Conservation (phyloP, 2,797 vertebrate genomes). For the Aselliscus stoliczkanus region DNA sequence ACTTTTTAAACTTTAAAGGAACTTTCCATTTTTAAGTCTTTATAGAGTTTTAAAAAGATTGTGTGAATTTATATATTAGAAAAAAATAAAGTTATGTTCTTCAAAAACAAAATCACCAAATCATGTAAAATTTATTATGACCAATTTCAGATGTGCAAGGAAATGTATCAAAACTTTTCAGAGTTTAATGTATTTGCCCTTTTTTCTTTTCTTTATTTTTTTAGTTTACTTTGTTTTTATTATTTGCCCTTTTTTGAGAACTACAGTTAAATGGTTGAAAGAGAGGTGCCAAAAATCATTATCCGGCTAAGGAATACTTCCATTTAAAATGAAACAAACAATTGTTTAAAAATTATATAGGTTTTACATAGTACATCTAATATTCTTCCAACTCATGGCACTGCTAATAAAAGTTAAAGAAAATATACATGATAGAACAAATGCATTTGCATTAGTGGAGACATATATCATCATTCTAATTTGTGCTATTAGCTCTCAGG, state of each 20-base stretch:
- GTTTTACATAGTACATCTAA: neutral
- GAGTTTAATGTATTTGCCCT: neutral
- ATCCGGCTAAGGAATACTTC: neutral
- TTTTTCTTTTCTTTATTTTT: neutral
- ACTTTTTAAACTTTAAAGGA: neutral
- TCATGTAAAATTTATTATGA: neutral
- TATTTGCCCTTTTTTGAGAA: neutral
- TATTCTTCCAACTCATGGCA: neutral
- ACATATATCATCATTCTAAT: neutral
- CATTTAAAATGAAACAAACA: neutral
- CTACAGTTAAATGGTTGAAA: neutral
- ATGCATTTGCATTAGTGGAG: neutral
- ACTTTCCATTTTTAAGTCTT: neutral
- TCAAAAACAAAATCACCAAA: neutral
- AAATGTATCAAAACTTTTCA: neutral
- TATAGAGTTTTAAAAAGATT: neutral
- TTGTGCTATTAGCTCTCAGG: neutral
- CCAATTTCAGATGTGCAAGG: neutral
- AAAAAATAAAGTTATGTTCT: neutral
- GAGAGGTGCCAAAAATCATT: neutral
- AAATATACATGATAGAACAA: neutral
- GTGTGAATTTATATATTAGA: neutral
- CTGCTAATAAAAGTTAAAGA: neutral
- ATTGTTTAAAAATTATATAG: neutral
- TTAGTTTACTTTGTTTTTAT: too few relatives aligned